Base-by-base conservation (phyloP, 2,888 invertebrate species). In the Melitaea athalia region DNA sequence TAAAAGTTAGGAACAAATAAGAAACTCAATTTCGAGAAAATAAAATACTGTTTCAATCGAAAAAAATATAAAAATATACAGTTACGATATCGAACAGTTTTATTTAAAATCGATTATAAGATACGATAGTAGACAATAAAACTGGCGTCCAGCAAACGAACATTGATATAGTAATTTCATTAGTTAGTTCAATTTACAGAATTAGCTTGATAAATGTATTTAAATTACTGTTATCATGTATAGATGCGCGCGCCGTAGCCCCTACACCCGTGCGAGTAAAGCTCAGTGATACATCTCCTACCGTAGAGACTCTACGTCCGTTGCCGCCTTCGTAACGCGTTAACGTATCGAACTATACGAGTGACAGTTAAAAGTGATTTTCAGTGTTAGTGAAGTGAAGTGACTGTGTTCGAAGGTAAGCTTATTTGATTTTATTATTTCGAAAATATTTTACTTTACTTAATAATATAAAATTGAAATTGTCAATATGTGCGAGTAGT, bases 141-240 rank as follows among this genome's bases (percentile, higher is more conserved):
- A 68, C 64, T 65, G 73, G 42, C 60, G 31, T 55, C 31, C 38
- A 69, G 52, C 50, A 60, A 63, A 66, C 64, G 67, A 66, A 66
- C 63, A 59, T 43, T 67, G 69, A 49, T 62, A 64, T 67, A 59
- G 65, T 71, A 74, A 90, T 84, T 85, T 87, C 85, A 88, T 91
- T 90, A 91, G 90, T 91, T 88, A 89, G 88, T 89, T 85, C 89
- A 91, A 91, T 91, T 90, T 89, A 82, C 85, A 82, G 87, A 91
- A 91, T 91, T 91, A 90, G 85, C 85, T 81, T 87, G 88, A 90
- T 90, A 89, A 91, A 91, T 91, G 87, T 88, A 85, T 91, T 90
- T 88, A 85, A 89, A 89, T 90, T 91, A 87, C 84, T 82, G 87
- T 88, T 89, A 86, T 86, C 81, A 83, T 83, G 82, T 81, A 81